Base-by-base conservation (phyloP, 2,113 vertebrate species). In the Rhinogobius similis region DNA sequence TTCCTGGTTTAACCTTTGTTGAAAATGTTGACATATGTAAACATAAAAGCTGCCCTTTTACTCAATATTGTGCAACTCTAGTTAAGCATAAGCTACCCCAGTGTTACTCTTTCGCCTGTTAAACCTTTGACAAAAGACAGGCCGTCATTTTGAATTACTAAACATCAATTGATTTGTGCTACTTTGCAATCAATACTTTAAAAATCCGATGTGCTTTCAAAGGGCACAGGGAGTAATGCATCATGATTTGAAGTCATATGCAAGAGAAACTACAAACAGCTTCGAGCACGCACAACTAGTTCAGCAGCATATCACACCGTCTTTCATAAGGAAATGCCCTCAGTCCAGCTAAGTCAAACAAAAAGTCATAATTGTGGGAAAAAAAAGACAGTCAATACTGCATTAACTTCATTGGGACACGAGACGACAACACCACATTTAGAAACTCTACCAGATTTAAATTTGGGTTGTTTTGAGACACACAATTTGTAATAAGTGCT, bases 241-340 rank as follows among this genome's bases (percentile, higher is more conserved):
- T 68, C 59, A 70, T 50, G 43, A 73, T 62, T 65, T 78, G 10
- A 43, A 64, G 41, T 52, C 48, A 72, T 76, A 70, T 85, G 84
- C 82, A 78, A 78, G 69, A 77, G 11, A 83, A 61, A 77, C 21
- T 55, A 58, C 65, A 68, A 8, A 26, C 24, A 61, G 12, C 46
- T 41, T 1, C 67, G 20, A 62, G 50, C 13, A 53, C 65, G 58
- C 48, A 32, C 21, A 50, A 23, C 76, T 52, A 67, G 65, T 72
- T 62, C 77, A 79, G 70, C 77, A 77, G 76, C 75, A 84, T 36
- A 70, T 86, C 79, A 73, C 27, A 23, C 65, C 13, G 48, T 80
- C 71, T 78, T 55, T 70, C n/a, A 56, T 36, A 71, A 75, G 74
- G 81, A 86, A 84, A 88, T 73, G 76, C 83, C 78, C 78, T 85